Base-by-base conservation (phyloP, 2,888 invertebrate genomes). In the Drosophila austrosaltans region DNA sequence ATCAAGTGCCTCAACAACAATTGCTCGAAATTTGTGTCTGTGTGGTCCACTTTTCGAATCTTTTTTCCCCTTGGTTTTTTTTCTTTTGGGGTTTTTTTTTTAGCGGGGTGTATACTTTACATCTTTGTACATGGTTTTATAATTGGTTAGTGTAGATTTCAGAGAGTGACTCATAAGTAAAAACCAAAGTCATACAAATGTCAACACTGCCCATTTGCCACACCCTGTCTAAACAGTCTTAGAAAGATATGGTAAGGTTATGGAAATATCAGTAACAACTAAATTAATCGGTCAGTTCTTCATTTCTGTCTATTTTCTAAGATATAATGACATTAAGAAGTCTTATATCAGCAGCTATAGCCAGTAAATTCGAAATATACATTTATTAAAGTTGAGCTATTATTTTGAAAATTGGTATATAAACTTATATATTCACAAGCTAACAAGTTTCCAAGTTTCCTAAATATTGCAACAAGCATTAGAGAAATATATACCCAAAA, bases 121-220 rank as follows among this genome's bases (percentile, higher is more conserved):
- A 67, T 72, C 66, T 69, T 89, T 84, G 84, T 20, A 48, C 82
- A 75, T 72, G 72, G 77, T 75, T 82, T 81, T 81, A 76, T 85
- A 77, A 78, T 61, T 85, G 87, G 69, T 36, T 8, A 36, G 10
- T 36, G 36, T 28, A 57, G 58, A 42, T 20, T 63, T 60, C 5
- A 30, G 6, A 62, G 56, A 25, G 39, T 57, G 57, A 57, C 56
- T 73, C 36, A n/a, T 54, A 56, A 16, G 22, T 10, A 22, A 20
- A 6, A 36, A 36, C 36, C 36, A 48, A 22, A 25, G 48, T 12
- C 25, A 48, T 2, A 48, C 48, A 48, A 48, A 48, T 48, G 48
- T 48, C 48, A 48, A 22, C 22, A 48, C 22, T 22, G 48, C 48
- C 22, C 16, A 16, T 16, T 42, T 42, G 42, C 48, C 22, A 22